These are phyloP conservation scores for Orgyia antiqua DNA, from an alignment of 2,888 invertebrate genomes.

Conservation along the genomic window DNA sequence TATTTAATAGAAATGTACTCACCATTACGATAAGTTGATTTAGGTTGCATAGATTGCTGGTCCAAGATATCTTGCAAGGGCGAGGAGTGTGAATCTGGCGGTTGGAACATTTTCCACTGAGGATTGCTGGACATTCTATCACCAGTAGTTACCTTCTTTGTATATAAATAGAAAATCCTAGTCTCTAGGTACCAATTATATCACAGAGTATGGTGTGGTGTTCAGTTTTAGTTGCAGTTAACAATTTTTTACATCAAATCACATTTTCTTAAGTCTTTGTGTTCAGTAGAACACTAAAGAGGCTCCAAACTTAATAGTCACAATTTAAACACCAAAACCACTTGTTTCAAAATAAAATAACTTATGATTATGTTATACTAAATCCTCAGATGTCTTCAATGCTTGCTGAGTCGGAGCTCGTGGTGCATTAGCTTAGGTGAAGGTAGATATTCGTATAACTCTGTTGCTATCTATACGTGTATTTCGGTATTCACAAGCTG, in stretches of 20 bases:
- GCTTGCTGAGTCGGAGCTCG: constrained; percentile 89
- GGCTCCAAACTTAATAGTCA: constrained; percentile 49
- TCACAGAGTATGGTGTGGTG: constrained; percentile 70
- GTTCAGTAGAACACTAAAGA: constrained; percentile 51
- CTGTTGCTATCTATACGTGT: constrained; percentile 52
- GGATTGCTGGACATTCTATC: constrained; percentile 87
- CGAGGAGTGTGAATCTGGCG: constrained; percentile 90
- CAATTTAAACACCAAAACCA: constrained; percentile 59
- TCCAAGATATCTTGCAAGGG: constrained; percentile 90
- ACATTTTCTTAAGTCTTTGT: constrained; percentile 62
- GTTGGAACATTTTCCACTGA: constrained; percentile 95
- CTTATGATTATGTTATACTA: constrained; percentile 63
- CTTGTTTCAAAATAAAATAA: constrained; percentile 67
- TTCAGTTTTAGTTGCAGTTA: constrained; percentile 47
- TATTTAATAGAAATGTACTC: too few relatives aligned
- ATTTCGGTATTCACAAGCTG: constrained; percentile 54
- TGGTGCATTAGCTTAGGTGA: constrained; percentile 62
- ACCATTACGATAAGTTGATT: constrained; percentile 77
- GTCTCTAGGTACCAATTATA: constrained; percentile 62
- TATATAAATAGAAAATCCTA: constrained; percentile 66
- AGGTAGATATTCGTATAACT: constrained; percentile 41
- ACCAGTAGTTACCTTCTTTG: constrained; percentile 50
- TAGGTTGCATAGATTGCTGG: constrained; percentile 78
- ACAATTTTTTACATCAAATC: constrained; percentile 59
- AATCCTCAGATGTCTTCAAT: constrained; percentile 94